Evolutionary conservation across 2,888 invertebrate species (phyloP).

Genomic region (Eupithecia pulchellata): DNA sequence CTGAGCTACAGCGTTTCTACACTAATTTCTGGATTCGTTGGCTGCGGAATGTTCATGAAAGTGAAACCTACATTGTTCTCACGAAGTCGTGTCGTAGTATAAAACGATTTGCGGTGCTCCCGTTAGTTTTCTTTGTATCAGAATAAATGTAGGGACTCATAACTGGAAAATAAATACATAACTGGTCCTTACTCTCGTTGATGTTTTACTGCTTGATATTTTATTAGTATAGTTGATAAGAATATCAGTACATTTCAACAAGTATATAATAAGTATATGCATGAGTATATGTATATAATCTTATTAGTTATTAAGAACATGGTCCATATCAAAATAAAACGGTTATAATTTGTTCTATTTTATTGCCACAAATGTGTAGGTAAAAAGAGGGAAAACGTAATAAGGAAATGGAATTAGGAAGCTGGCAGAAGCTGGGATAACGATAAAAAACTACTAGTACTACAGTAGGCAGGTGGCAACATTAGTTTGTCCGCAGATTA

Average conservation of each 20-base stretch:
- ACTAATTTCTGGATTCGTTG: not conserved
- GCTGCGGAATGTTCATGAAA: not conserved
- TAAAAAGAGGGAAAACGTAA: not conserved
- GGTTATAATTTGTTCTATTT: not conserved
- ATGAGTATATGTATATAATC: too few relatives aligned
- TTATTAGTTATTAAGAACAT: too few relatives aligned
- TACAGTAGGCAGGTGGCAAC: not conserved
- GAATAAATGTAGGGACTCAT: too few relatives aligned
- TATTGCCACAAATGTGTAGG: not conserved
- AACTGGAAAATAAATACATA: too few relatives aligned
- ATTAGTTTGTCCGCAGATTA: conserved; percentile 32
- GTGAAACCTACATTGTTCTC: conserved; percentile 9
- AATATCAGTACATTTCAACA: not conserved
- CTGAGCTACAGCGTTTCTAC: not conserved
- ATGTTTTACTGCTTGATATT: not conserved
- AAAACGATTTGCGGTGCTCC: too few relatives aligned
- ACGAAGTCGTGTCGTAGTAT: conserved; percentile 23
- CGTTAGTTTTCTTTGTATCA: too few relatives aligned
- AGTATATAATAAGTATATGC: not conserved
- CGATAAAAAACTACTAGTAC: not conserved
- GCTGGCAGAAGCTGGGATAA: not conserved
- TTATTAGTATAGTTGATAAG: not conserved
- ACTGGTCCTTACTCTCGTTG: not conserved
- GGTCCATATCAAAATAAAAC: not conserved
- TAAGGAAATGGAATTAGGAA: not conserved